Evolutionary conservation across 2,888 invertebrate genomes (phyloP).

Genomic region (Agrotis exclamationis): DNA sequence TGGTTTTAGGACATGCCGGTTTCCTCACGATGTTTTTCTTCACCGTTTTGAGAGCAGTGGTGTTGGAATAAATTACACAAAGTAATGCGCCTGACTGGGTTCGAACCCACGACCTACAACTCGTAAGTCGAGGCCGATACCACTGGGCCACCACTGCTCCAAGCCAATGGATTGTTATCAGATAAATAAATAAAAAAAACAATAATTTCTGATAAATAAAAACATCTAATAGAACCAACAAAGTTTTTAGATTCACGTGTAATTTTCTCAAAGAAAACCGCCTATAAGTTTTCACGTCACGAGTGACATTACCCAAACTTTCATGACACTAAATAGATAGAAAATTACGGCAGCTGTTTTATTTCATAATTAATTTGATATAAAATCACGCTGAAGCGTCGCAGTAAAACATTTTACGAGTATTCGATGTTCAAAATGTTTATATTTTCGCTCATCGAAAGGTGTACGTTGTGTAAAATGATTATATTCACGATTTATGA

Average conservation of each 20-base stretch:
- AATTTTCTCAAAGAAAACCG: conserved; percentile 7
- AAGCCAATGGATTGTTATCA: too few relatives aligned
- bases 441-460: conserved; percentile 41
- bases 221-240: neutral
- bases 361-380: conserved; percentile 44
- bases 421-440: conserved; percentile 54
- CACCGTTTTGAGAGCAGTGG: too few relatives aligned
- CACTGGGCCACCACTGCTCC: too few relatives aligned
- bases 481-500: conserved; percentile 51
- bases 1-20: too few relatives aligned
- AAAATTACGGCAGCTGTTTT: conserved; percentile 28
- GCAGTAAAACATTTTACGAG: conserved; percentile 58
- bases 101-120: too few relatives aligned
- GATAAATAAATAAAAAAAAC: too few relatives aligned
- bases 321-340: neutral
- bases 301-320: conserved; percentile 38
- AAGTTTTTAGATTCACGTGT: neutral
- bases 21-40: too few relatives aligned
- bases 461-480: conserved; percentile 32
- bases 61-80: too few relatives aligned
- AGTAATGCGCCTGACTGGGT: too few relatives aligned
- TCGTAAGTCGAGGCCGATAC: too few relatives aligned
- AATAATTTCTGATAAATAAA: neutral
- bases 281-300: neutral
- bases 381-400: conserved; percentile 38